These are phyloP conservation scores for Rhagium mordax DNA, from an alignment of 2,888 invertebrate species.

Conservation along the genomic window DNA sequence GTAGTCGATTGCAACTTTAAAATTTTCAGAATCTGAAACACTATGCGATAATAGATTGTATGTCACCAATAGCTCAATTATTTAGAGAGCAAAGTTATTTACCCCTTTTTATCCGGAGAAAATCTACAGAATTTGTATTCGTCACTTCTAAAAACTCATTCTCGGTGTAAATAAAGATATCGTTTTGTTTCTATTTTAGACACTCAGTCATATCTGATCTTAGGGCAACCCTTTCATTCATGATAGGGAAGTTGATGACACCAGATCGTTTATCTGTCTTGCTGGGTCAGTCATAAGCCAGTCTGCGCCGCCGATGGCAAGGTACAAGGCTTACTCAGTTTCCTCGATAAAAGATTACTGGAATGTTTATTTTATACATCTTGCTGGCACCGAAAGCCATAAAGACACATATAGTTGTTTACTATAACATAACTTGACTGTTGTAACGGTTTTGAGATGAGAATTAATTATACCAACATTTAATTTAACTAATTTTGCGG, in stretches of 20 bases:
- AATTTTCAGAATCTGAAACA: no score
- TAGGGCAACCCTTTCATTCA: neutral
- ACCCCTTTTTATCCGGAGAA: neutral
- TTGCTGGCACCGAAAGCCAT: constrained; percentile 2
- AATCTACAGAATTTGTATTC: no score
- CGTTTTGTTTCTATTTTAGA: neutral
- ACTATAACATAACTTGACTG: neutral
- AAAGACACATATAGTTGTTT: constrained; percentile 9
- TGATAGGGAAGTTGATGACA: neutral
- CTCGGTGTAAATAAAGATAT: neutral
- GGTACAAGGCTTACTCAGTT: constrained; percentile 4
- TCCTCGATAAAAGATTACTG: constrained; percentile 9
- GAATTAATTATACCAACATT: neutral
- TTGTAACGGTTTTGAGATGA: neutral
- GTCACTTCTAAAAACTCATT: neutral
- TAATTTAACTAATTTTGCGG: neutral
- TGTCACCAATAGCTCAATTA: no score
- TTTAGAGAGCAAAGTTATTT: no score
- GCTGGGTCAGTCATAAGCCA: neutral
- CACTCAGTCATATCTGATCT: neutral
- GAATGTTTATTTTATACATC: neutral
- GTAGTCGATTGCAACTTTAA: no score
- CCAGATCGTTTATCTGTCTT: constrained; percentile 4
- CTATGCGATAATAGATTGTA: no score
- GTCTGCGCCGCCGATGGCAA: neutral